phyloP scores from a whole-genome alignment of 2,888 invertebrate genomes.

The Tinea trinotella region DNA sequence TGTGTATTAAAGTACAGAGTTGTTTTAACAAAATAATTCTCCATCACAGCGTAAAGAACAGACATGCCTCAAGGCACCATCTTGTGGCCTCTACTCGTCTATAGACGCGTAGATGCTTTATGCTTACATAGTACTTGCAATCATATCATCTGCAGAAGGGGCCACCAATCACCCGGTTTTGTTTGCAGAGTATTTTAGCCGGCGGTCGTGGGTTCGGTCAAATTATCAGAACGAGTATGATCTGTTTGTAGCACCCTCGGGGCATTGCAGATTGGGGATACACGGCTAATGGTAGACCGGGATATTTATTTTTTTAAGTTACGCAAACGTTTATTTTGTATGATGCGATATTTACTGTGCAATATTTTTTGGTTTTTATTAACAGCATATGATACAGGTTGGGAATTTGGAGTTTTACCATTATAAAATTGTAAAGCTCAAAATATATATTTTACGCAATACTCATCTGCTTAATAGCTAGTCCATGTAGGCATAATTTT shows the following conservation, averaged over 20 bases:
- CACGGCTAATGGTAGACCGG: slow-evolving; percentile 1
- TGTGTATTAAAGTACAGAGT: neutral
- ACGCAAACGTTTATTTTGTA: neutral
- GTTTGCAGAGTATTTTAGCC: slow-evolving; percentile 46
- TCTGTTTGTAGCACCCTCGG: slow-evolving; percentile 11
- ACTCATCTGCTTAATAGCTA: too few relatives aligned
- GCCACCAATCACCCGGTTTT: slow-evolving; percentile 52
- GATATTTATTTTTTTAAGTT: neutral
- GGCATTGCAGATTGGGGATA: neutral
- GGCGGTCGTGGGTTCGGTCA: slow-evolving; percentile 33
- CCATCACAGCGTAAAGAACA: slow-evolving; percentile 16
- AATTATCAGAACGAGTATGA: slow-evolving; percentile 42
- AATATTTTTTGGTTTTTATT: too few relatives aligned
- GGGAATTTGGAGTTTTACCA: too few relatives aligned
- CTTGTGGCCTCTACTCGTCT: slow-evolving; percentile 34
- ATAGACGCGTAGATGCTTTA: neutral
- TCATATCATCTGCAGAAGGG: slow-evolving; percentile 35
- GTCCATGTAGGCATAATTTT: too few relatives aligned
- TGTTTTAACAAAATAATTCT: neutral
- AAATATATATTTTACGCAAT: too few relatives aligned
- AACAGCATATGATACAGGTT: too few relatives aligned
- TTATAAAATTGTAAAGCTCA: too few relatives aligned
- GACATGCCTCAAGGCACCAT: slow-evolving; percentile 41
- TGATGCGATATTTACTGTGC: neutral
- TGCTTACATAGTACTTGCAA: slow-evolving; percentile 29